Evolutionary conservation across 2,888 invertebrate species (phyloP), one percentile per base, ranked within the genome.

Genomic region (Synergus itoensis): DNA sequence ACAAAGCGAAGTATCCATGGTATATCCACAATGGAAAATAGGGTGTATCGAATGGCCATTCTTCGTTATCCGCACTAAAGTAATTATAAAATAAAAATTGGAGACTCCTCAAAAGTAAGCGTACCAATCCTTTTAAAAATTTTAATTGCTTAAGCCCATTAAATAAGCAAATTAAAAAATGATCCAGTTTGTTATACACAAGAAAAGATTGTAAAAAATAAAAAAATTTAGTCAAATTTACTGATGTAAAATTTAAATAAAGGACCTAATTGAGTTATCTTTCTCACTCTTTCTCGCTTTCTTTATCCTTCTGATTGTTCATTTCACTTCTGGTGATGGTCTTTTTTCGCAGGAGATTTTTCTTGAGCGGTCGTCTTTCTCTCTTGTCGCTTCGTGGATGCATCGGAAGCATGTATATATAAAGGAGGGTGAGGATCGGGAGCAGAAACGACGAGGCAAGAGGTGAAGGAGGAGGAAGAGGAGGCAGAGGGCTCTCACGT

Each of bases 401-500:
- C 80, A 80, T 79, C 64, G 79, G 78, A 62, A 65, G 65, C 12
- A 63, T 62, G 28, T 62, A 62, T 18, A n/a, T 65, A 65, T 67
- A 67, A 43, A 5, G 48, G 69, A 69, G 69, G 69, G 45, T 69
- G 69, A 69, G 75, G 77, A 62, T 73, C 62, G 63, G 76, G 76
- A 62, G 75, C 78, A 53, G 64, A 83, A 84, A 86, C 81, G 82
- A 79, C 80, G 84, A 80, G 81, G 82, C 81, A 82, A 83, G 81
- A 84, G 86, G 81, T 80, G 79, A 65, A 65, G 81, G 84, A 77
- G 78, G 80, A 81, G 83, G 82, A 85, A 87, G 86, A 84, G 86
- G 87, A 88, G 89, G 88, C 86, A 87, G 88, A 88, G 87, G 87
- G 88, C 86, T 91, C 91, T 91, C 91, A 89, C 88, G 90, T 92